These are phyloP conservation scores for Tiliacea citrago DNA, from an alignment of 2,888 invertebrate species.

Conservation along the genomic window DNA sequence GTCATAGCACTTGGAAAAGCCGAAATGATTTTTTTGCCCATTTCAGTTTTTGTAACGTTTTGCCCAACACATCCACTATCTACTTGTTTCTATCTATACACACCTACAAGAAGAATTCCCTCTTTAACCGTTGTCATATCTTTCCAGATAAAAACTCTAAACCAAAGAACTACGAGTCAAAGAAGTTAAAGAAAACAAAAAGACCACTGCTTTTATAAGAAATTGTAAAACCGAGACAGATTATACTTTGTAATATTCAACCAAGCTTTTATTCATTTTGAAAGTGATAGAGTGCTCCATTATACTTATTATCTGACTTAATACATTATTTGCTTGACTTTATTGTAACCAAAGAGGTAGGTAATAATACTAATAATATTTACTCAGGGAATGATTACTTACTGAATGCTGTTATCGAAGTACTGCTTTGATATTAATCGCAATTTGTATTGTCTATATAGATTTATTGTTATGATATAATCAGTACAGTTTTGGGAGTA, in stretches of 20 bases:
- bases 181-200: constrained; percentile 18
- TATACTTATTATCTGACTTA: constrained; percentile 41
- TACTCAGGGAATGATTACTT: constrained; percentile 8
- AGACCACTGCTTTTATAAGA: constrained; percentile 24
- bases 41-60: not conserved
- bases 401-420: not conserved
- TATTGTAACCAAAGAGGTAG: constrained; percentile 32
- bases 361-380: not conserved
- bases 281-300: constrained; percentile 51
- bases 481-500: not conserved
- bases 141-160: not conserved
- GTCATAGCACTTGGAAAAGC: not conserved
- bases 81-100: not conserved
- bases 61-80: not conserved
- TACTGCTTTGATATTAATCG: not conserved
- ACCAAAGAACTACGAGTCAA: not conserved
- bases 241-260: constrained; percentile 38
- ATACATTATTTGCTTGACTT: constrained; percentile 43
- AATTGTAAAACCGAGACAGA: constrained; percentile 41
- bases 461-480: not conserved
- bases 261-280: constrained; percentile 47
- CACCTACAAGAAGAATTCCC: not conserved
- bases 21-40: not conserved
- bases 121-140: not conserved
- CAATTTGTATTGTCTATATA: constrained; percentile 2